Evolutionary conservation across 1,140 invertebrate genomes (phyloP), one percentile per base, ranked within the genome.

Genomic region (Drosophila simulans): DNA sequence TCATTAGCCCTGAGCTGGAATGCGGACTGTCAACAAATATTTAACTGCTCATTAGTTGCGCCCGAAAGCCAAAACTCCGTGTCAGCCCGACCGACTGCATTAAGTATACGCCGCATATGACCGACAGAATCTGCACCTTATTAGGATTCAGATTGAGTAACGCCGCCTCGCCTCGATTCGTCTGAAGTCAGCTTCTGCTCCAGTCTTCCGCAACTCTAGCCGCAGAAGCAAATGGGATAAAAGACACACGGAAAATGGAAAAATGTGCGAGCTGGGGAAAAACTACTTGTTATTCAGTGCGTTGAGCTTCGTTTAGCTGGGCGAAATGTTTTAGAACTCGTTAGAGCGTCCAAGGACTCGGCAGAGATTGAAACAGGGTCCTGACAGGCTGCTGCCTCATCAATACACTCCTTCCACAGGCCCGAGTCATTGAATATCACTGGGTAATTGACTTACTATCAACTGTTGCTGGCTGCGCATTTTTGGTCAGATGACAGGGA

Each of bases 201-300:
- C 45, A 73, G 60, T 51, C 66, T 72, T 72, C 79, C 66, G 66
- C 64, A 56, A 49, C 53, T 58, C 40, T 48, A 77, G 58, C 77
- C 64, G 53, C 73, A 56, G 17, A 13, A 13, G 8, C 39, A 35
- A 43, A 39, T 39, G 37, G 37, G 31, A 31, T 31, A 72, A 72
- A 60, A 42, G 46, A n/a, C 52, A 70, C 52, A 70, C 68, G 68
- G 68, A 71, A 70, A 71, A 42, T 71, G 31, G 68, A 70, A 71
- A 54, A 73, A 56, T 75, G 59, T 71, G 60, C 31, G 42, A 31
- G 75, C 46, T 48, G 45, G 43, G 48, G 55, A n/a, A 72, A 76
- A 88, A 88, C 83, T 88, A 89, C 83, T 88, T 88, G 84, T 69
- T 88, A 88, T 88, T 79, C 83, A 88, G 80, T 88, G 66, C 84